These are phyloP conservation scores for Calliphora vicina DNA, from an alignment of 1,140 invertebrate genomes.

Conservation along the genomic window DNA sequence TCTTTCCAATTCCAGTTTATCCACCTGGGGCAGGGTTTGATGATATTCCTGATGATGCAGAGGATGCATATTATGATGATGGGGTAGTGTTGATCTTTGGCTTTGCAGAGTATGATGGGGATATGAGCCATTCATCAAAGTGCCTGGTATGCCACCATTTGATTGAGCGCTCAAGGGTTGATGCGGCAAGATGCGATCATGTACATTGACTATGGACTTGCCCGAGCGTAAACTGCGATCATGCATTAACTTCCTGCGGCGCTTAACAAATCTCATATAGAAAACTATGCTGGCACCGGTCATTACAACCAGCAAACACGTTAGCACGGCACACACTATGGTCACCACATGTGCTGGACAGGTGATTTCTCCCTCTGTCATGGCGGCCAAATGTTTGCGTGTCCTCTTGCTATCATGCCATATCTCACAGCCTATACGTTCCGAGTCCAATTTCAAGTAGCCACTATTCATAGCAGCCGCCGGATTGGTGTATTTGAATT, in stretches of 20 bases:
- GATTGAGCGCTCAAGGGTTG: constrained; percentile 45
- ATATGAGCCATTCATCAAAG: constrained; percentile 44
- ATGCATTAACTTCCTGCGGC: constrained; percentile 53
- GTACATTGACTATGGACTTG: constrained; percentile 60
- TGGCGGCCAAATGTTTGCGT: constrained; percentile 48
- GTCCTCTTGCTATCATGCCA: constrained; percentile 55
- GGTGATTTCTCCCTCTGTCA: constrained; percentile 61
- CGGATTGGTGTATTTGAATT: constrained; percentile 20
- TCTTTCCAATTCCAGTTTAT: constrained; percentile 60
- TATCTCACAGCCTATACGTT: constrained; percentile 60
- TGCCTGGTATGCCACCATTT: constrained; percentile 16
- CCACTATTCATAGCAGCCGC: constrained; percentile 41
- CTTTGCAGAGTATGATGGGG: constrained; percentile 56
- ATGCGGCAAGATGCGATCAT: constrained; percentile 57
- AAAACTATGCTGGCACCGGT: constrained; percentile 59
- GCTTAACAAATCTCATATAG: constrained; percentile 59
- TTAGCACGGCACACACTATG: constrained; percentile 60
- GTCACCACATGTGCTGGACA: constrained; percentile 62
- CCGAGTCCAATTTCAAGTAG: constrained; percentile 55
- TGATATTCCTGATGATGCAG: constrained; percentile 54
- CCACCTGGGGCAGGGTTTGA: constrained; percentile 58
- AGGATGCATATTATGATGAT: constrained; percentile 52
- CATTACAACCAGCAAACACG: constrained; percentile 54
- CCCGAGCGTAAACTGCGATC: constrained; percentile 55
- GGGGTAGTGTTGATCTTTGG: constrained; percentile 44